Evolutionary conservation across 2,797 vertebrate genomes (phyloP).

Genomic region (Huso huso): DNA sequence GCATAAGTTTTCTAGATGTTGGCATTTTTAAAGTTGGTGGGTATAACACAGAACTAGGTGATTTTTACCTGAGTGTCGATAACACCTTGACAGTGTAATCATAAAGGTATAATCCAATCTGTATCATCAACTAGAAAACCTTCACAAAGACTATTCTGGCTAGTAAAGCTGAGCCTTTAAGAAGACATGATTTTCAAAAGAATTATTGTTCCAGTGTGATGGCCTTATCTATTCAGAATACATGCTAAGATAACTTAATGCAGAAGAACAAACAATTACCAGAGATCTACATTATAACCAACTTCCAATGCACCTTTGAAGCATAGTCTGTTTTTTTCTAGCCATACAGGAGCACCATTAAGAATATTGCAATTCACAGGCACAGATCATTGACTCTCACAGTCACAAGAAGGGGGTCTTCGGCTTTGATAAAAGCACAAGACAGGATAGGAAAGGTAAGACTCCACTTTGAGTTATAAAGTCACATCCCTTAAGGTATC

Average conservation of each 20-base stretch:
- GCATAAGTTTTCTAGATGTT: too few relatives aligned
- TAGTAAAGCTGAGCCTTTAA: too few relatives aligned
- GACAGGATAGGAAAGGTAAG: constrained; percentile 2
- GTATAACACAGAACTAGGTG: too few relatives aligned
- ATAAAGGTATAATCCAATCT: too few relatives aligned
- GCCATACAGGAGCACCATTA: constrained; percentile 38
- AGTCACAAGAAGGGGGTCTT: not conserved
- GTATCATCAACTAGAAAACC: too few relatives aligned
- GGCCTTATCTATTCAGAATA: constrained; percentile 28
- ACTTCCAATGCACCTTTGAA: constrained; percentile 17
- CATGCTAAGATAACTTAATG: constrained; percentile 13
- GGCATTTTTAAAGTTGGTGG: too few relatives aligned
- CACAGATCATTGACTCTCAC: not conserved
- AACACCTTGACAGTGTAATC: too few relatives aligned
- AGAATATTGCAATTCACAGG: constrained; percentile 54
- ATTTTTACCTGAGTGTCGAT: too few relatives aligned
- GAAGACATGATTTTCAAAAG: constrained; percentile 5
- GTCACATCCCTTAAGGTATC: constrained; percentile 54
- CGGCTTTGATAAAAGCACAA: constrained; percentile 3
- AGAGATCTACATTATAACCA: constrained; percentile 30
- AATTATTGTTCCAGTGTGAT: constrained; percentile 32
- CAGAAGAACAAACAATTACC: constrained; percentile 29
- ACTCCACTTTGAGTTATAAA: constrained; percentile 34
- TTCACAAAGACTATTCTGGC: too few relatives aligned
- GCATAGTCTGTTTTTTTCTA: constrained; percentile 17